Evolutionary conservation across 2,797 vertebrate genomes (phyloP).

Genomic region (Sternarchorhynchus goeldii): DNA sequence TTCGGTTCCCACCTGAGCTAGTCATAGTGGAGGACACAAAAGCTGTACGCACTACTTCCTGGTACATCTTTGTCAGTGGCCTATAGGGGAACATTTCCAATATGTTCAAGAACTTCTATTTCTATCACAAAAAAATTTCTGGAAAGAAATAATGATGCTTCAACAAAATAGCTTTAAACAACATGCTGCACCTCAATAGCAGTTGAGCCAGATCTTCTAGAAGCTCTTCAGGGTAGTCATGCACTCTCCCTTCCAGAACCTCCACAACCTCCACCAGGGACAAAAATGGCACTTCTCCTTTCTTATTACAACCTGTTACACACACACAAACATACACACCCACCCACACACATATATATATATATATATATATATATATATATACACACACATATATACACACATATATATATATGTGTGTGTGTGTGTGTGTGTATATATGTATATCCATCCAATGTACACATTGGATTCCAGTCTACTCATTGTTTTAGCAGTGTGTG

Average conservation of each 20-base stretch:
- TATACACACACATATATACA: too few relatives aligned
- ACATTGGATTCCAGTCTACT: too few relatives aligned
- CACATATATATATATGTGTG: too few relatives aligned
- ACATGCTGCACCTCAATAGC: slow-evolving; percentile 78
- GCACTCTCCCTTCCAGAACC: slow-evolving; percentile 79
- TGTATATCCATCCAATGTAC: neutral
- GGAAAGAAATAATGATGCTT: too few relatives aligned
- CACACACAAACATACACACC: slow-evolving; percentile 24
- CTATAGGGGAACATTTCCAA: slow-evolving; percentile 63
- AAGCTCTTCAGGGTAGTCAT: slow-evolving; percentile 89
- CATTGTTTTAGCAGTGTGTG: neutral
- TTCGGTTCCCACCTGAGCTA: slow-evolving; percentile 81
- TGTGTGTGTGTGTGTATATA: too few relatives aligned
- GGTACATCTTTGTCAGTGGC: slow-evolving; percentile 86
- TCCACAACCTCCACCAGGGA: slow-evolving; percentile 82
- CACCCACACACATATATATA: too few relatives aligned
- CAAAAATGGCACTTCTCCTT: slow-evolving; percentile 82
- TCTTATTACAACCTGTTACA: slow-evolving; percentile 80
- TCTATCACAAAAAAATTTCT: neutral
- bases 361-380: too few relatives aligned
- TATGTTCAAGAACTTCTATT: neutral
- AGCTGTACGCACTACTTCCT: slow-evolving; percentile 86
- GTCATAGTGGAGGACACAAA: slow-evolving; percentile 84
- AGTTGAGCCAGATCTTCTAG: slow-evolving; percentile 86
- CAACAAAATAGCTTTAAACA: neutral